phyloP scores from a whole-genome alignment of 2,113 vertebrate genomes.

The Sturnus vulgaris region DNA sequence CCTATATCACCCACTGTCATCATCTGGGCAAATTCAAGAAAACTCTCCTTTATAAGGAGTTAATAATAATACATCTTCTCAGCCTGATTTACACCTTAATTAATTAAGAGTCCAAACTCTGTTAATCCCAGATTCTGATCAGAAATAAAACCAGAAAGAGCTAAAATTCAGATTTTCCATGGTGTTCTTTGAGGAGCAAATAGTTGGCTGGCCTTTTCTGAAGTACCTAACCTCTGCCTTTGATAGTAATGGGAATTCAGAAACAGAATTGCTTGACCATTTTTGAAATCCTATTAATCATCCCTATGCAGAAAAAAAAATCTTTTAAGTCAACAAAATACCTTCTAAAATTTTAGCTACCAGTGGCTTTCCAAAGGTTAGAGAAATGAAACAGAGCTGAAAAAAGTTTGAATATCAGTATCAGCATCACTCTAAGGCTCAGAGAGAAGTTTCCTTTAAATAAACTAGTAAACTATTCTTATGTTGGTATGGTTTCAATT shows the following conservation, averaged over 20 bases:
- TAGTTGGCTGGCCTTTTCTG: background rate
- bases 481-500: background rate
- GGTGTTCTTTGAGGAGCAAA: background rate
- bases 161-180: background rate
- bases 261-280: background rate
- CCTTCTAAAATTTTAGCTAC: background rate
- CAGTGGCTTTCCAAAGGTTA: background rate
- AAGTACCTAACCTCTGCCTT: background rate
- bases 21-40: background rate
- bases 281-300: background rate
- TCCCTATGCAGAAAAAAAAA: background rate
- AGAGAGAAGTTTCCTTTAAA: background rate
- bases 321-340: background rate
- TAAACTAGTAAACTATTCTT: background rate
- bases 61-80: background rate
- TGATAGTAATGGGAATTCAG: background rate
- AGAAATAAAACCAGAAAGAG: background rate
- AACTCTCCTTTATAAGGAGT: background rate
- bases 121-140: background rate
- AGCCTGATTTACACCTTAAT: background rate
- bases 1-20: constrained; percentile 4
- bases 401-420: background rate
- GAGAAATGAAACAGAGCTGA: background rate
- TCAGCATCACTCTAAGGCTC: background rate
- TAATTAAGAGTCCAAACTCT: background rate